These are phyloP conservation scores for Muscina levida DNA, from an alignment of 2,888 invertebrate genomes.

Conservation along the genomic window DNA sequence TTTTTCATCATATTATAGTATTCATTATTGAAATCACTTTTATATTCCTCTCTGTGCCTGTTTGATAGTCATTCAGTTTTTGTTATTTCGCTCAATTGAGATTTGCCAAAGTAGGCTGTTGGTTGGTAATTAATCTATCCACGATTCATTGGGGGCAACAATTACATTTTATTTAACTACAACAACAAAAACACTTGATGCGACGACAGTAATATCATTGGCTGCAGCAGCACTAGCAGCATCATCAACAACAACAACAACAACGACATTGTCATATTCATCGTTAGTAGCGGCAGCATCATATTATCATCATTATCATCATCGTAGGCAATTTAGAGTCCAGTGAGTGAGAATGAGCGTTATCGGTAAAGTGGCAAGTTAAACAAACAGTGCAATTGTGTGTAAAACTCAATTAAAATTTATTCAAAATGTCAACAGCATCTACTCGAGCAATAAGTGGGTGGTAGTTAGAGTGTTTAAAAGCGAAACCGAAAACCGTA, in stretches of 20 bases:
- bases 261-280: conserved; percentile 16
- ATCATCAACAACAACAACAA: conserved; percentile 22
- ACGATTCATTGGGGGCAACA: conserved; percentile 59
- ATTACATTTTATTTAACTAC: conserved; percentile 38
- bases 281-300: not conserved
- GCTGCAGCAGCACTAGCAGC: not conserved
- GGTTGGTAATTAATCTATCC: conserved; percentile 65
- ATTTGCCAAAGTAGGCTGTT: conserved; percentile 52
- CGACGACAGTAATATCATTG: too few relatives aligned
- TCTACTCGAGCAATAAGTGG: conserved; percentile 66
- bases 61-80: conserved; percentile 21
- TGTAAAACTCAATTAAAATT: conserved; percentile 78
- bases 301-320: not conserved
- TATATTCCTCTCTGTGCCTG: not conserved
- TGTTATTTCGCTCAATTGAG: conserved; percentile 31
- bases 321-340: not conserved
- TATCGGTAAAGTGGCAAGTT: conserved; percentile 75
- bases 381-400: conserved; percentile 78
- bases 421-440: conserved; percentile 79
- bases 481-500: too few relatives aligned
- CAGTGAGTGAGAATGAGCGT: conserved; percentile 9
- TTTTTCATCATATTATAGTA: too few relatives aligned
- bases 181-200: conserved; percentile 23
- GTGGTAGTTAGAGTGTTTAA: too few relatives aligned
- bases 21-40: too few relatives aligned